phyloP scores from a whole-genome alignment of 2,113 vertebrate genomes.

The Plectropomus leopardus region DNA sequence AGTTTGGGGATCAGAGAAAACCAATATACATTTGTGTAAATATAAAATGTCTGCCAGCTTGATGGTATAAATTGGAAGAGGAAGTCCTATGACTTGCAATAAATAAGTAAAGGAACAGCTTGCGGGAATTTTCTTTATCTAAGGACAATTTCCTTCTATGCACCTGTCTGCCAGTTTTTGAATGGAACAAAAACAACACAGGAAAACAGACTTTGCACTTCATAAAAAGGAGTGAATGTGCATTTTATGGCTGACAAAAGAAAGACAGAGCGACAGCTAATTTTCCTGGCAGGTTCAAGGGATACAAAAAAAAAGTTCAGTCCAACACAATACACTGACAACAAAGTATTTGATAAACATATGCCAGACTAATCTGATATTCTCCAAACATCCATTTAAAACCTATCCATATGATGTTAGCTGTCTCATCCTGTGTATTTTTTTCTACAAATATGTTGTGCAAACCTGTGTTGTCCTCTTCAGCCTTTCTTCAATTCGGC shows the following conservation, averaged over 20 bases:
- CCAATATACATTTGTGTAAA: background rate
- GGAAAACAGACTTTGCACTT: background rate
- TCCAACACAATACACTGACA: too few species aligned
- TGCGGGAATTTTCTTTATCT: too few species aligned
- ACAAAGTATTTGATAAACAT: constrained; percentile 7
- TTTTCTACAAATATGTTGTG: too few species aligned
- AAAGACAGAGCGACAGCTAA: constrained; percentile 20
- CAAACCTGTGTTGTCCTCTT: too few species aligned
- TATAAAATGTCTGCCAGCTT: background rate
- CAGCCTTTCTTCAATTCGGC: background rate
- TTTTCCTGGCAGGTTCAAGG: background rate
- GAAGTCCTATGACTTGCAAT: too few species aligned
- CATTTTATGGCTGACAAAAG: constrained; percentile 1
- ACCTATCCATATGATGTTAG: background rate
- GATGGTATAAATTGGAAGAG: too few species aligned
- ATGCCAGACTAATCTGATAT: background rate
- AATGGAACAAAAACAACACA: background rate
- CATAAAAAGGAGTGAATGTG: background rate
- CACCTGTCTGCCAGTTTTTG: background rate
- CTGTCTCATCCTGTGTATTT: background rate
- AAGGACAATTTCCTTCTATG: too few species aligned
- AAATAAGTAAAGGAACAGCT: too few species aligned
- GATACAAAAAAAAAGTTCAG: too few species aligned
- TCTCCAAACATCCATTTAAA: background rate
- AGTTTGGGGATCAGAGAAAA: background rate